Evolutionary conservation across 1,140 invertebrate species (phyloP).

Genomic region (Drosophila aff.): DNA sequence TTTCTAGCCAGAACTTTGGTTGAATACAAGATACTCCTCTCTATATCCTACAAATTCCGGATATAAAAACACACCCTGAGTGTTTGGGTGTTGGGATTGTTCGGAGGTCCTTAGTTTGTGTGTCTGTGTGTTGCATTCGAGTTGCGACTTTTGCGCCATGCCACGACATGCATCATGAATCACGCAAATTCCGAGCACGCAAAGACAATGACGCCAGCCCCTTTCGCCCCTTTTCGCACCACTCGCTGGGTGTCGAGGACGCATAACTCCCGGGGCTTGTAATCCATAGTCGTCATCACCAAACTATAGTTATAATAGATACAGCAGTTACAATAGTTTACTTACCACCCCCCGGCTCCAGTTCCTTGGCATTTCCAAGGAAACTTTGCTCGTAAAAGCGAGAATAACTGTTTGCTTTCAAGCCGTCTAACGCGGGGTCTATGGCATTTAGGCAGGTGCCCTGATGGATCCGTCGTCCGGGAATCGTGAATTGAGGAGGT

Average conservation of each 20-base stretch:
- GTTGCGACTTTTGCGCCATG: slow-evolving; percentile 44
- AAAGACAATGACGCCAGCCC: slow-evolving; percentile 74
- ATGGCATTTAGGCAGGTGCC: slow-evolving; percentile 49
- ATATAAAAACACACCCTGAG: slow-evolving; percentile 25
- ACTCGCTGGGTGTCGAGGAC: slow-evolving; percentile 55
- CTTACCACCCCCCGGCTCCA: slow-evolving; percentile 9
- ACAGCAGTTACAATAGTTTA: slow-evolving; percentile 19
- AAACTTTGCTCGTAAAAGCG: slow-evolving; percentile 73
- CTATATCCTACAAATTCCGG: slow-evolving; percentile 1
- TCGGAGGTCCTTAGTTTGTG: neutral
- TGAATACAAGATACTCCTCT: neutral
- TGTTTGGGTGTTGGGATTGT: slow-evolving; percentile 25
- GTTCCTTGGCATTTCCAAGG: slow-evolving; percentile 70
- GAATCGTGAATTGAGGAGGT: slow-evolving; percentile 36
- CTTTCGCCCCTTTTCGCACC: slow-evolving; percentile 38
- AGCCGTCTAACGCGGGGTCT: slow-evolving; percentile 19
- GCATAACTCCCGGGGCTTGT: slow-evolving; percentile 46
- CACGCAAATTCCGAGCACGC: slow-evolving; percentile 69
- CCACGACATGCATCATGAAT: slow-evolving; percentile 68
- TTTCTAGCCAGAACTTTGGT: no score
- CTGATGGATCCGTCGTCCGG: slow-evolving; percentile 24
- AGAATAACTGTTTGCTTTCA: slow-evolving; percentile 48
- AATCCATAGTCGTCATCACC: slow-evolving; percentile 51
- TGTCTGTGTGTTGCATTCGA: slow-evolving; percentile 49
- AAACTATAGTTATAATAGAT: slow-evolving; percentile 62